phyloP scores from a whole-genome alignment of 2,888 invertebrate species.

The Amiota minor region DNA sequence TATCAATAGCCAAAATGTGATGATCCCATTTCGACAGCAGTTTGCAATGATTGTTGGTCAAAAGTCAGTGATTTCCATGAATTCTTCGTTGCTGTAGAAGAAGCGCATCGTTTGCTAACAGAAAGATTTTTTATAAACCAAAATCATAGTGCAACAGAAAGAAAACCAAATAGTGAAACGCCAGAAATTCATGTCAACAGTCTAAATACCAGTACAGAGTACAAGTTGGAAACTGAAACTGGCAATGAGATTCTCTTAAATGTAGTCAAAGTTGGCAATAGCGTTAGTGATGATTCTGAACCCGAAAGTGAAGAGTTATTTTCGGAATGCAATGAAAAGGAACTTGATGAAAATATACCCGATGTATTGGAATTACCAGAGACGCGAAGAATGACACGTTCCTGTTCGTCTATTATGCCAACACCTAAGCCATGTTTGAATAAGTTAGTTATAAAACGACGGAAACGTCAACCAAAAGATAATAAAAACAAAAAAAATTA shows the following conservation, averaged over 20 bases:
- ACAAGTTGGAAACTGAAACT: not conserved
- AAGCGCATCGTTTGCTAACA: conserved; percentile 65
- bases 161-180: conserved; percentile 13
- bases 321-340: not conserved
- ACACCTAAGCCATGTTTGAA: not conserved
- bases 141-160: conserved; percentile 37
- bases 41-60: conserved; percentile 69
- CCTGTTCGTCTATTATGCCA: conserved; percentile 36
- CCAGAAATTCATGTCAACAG: conserved; percentile 22
- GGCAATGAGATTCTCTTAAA: too few relatives aligned
- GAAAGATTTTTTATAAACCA: conserved; percentile 61
- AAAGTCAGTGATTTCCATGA: conserved; percentile 62
- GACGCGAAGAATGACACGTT: conserved; percentile 53
- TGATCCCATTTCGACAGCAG: conserved; percentile 66
- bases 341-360: not conserved
- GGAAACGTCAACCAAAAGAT: conserved; percentile 2
- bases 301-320: not conserved
- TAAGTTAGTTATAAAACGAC: conserved; percentile 27
- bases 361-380: conserved; percentile 14
- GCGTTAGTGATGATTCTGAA: not conserved
- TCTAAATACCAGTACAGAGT: not conserved
- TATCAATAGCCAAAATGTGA: conserved; percentile 57
- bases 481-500: conserved; percentile 39
- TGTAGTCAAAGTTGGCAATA: not conserved
- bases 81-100: conserved; percentile 63